phyloP scores from a whole-genome alignment of 1,140 invertebrate genomes.

The Drusus annulatus region DNA sequence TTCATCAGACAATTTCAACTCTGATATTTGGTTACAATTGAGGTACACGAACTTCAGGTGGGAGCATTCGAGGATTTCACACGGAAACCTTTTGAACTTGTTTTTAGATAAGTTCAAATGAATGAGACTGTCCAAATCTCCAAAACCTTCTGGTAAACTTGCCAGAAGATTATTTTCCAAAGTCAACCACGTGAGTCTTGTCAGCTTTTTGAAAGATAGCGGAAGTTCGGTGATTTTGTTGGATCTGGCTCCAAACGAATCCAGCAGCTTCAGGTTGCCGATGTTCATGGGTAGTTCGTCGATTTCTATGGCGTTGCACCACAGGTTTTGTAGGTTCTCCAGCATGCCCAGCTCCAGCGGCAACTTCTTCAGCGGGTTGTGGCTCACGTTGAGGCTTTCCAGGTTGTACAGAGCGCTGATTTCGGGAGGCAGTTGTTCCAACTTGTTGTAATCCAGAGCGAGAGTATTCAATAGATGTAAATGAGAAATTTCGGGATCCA shows the following conservation, averaged over 20 bases:
- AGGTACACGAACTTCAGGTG: background rate
- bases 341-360: background rate
- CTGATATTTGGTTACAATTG: constrained; percentile 1
- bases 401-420: background rate
- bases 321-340: background rate
- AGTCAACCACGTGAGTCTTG: background rate
- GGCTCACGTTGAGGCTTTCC: constrained; percentile 5
- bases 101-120: constrained; percentile 31
- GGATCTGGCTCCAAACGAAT: constrained; percentile 10
- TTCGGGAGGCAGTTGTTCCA: background rate
- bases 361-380: constrained; percentile 17
- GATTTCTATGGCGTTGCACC: constrained; percentile 6
- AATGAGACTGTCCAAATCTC: background rate
- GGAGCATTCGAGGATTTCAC: constrained; percentile 1
- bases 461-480: background rate
- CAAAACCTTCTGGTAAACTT: constrained; percentile 4
- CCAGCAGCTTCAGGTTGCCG: constrained; percentile 1
- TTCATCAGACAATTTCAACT: background rate
- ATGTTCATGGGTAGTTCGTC: background rate
- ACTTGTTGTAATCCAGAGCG: constrained; percentile 21
- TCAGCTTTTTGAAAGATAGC: background rate
- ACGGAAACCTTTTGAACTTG: background rate
- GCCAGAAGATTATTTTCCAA: constrained; percentile 19
- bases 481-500: background rate
- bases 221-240: constrained; percentile 18